Evolutionary conservation across 2,888 invertebrate species (phyloP).

Genomic region (Caenorhabditis doughertyi): DNA sequence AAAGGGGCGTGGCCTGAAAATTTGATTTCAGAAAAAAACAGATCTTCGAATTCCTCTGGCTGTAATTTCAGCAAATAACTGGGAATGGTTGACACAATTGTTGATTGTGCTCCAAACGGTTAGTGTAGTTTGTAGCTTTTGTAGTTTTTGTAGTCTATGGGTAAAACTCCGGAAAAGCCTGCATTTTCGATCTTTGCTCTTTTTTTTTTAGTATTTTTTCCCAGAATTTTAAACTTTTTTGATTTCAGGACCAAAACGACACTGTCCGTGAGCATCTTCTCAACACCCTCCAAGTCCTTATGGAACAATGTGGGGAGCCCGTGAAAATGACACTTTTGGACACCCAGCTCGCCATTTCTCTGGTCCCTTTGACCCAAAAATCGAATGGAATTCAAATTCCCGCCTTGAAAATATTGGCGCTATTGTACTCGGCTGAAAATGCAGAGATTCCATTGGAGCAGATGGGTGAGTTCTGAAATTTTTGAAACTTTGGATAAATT

Average conservation of each 20-base stretch:
- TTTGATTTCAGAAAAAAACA: conserved; percentile 63
- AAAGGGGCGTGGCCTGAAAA: neutral
- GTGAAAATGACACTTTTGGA: conserved; percentile 54
- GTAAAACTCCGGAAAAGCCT: too few species aligned
- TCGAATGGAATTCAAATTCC: conserved; percentile 50
- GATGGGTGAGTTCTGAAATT: conserved; percentile 31
- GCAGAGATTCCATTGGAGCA: conserved; percentile 61
- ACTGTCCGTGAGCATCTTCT: conserved; percentile 48
- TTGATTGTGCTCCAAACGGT: conserved; percentile 64
- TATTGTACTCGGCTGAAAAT: conserved; percentile 45
- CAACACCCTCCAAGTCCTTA: conserved; percentile 38
- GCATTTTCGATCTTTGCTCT: too few species aligned
- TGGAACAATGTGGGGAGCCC: conserved; percentile 41
- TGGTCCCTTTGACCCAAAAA: conserved; percentile 57
- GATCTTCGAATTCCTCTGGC: conserved; percentile 59
- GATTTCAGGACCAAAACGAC: conserved; percentile 64
- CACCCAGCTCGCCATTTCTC: conserved; percentile 52
- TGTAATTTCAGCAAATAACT: conserved; percentile 58
- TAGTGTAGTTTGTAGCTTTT: neutral
- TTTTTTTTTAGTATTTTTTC: neutral
- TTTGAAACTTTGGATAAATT: too few species aligned
- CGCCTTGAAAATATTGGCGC: conserved; percentile 46
- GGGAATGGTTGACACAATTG: conserved; percentile 54
- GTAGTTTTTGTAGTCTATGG: too few species aligned
- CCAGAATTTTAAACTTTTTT: neutral